Conservation (phyloP, 2,113 vertebrate genomes). For the Trogon surrucura region DNA sequence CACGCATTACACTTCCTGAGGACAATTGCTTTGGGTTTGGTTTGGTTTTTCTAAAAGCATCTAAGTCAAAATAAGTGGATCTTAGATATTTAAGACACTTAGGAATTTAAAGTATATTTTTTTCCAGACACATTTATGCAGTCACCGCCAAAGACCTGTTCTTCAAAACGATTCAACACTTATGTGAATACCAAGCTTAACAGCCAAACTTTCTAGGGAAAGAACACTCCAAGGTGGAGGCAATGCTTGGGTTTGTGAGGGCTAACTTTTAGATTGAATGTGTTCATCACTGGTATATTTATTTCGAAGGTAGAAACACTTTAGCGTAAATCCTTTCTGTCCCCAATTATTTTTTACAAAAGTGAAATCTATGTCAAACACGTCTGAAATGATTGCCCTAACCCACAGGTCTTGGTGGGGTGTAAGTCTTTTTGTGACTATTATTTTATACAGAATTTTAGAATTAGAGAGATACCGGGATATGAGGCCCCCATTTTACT, state of each 20-base stretch:
- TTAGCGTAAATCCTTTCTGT: background rate
- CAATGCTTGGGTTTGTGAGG: background rate
- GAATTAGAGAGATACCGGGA: background rate
- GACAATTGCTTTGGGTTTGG: background rate
- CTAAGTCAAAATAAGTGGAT: background rate
- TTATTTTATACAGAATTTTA: background rate
- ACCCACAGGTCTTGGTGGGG: background rate
- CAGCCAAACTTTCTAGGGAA: background rate
- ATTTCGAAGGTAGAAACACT: background rate
- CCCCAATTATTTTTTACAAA: background rate
- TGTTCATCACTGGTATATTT: background rate
- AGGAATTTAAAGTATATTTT: background rate
- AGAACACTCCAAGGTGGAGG: background rate
- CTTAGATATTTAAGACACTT: background rate
- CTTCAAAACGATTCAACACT: background rate
- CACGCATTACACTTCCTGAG: background rate
- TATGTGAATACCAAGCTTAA: background rate
- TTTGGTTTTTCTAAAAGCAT: background rate
- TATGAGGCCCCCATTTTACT: background rate
- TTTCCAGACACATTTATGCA: background rate
- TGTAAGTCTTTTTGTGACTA: background rate
- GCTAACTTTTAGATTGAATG: background rate
- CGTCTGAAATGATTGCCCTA: background rate
- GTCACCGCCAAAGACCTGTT: background rate
- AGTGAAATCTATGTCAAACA: background rate